These are phyloP conservation scores for Tromatobia lineatoria DNA, from an alignment of 2,888 invertebrate genomes.

Conservation along the genomic window DNA sequence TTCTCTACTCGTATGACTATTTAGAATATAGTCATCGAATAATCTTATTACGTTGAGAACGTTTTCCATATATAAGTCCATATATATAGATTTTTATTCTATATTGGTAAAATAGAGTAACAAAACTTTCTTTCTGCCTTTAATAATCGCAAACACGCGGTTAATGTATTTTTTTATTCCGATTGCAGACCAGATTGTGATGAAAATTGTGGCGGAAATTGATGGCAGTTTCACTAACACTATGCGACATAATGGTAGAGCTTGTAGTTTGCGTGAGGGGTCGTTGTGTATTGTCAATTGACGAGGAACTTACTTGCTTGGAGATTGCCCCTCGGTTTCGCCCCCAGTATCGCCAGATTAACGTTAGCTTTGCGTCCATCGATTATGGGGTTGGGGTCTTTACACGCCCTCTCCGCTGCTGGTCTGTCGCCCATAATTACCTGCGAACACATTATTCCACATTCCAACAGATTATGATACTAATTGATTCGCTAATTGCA, in stretches of 20 bases:
- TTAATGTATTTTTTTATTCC: conserved; percentile 1
- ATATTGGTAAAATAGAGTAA: too few relatives aligned
- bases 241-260: background rate
- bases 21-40: too few relatives aligned
- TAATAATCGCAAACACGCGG: background rate
- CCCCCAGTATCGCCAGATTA: conserved; percentile 98
- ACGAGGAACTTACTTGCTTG: conserved; percentile 89
- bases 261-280: background rate
- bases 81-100: too few relatives aligned
- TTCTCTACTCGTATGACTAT: too few relatives aligned
- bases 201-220: conserved; percentile 1
- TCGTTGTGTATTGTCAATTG: conserved; percentile 9
- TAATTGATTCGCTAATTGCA: conserved; percentile 26
- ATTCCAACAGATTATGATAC: conserved; percentile 15
- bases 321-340: conserved; percentile 96
- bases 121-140: background rate
- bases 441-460: conserved; percentile 87
- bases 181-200: background rate
- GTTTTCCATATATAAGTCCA: too few relatives aligned
- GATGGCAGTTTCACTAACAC: background rate
- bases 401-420: conserved; percentile 98
- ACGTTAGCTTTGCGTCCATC: conserved; percentile 99
- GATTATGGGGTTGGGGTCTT: conserved; percentile 99
- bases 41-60: too few relatives aligned
- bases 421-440: conserved; percentile 99